Evolutionary conservation across 1,140 invertebrate genomes (phyloP).

Genomic region (Drosophila tropicalis): DNA sequence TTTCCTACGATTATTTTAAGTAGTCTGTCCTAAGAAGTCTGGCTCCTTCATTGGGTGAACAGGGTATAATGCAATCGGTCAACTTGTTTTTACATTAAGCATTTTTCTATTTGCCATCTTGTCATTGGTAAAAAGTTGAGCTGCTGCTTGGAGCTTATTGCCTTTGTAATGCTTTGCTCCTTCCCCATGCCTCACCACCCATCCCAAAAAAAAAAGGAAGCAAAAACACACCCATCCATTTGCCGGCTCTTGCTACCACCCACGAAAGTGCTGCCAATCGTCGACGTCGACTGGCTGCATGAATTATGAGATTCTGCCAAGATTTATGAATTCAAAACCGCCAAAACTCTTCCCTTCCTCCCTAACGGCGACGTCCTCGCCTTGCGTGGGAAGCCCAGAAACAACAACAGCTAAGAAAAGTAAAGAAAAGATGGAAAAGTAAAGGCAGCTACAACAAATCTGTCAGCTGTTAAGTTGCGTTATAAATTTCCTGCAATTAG

Average conservation of each 20-base stretch:
- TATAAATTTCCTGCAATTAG: conserved; percentile 79
- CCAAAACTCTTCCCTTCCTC: conserved; percentile 4
- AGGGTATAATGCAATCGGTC: background rate
- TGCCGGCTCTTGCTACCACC: background rate
- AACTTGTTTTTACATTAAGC: conserved; percentile 2
- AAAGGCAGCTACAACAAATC: conserved; percentile 52
- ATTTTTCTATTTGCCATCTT: conserved; percentile 40
- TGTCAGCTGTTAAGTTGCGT: conserved; percentile 78
- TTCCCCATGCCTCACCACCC: no score
- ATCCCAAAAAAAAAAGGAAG: background rate
- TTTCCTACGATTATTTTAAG: background rate
- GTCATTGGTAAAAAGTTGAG: conserved; percentile 68
- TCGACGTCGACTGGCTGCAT: conserved; percentile 62
- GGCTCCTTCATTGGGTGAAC: background rate
- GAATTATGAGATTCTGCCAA: conserved; percentile 75
- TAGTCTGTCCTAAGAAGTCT: no score
- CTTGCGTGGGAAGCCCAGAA: background rate
- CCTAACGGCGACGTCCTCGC: no score
- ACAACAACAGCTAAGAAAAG: conserved; percentile 43
- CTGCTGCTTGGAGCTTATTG: conserved; percentile 47
- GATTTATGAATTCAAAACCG: conserved; percentile 68
- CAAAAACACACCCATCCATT: background rate
- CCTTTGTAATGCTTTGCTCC: conserved; percentile 28
- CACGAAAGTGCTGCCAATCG: conserved; percentile 62
- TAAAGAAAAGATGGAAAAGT: conserved; percentile 6